Percentiles rank a stretch among this genome's conserved stretches.
phyloP scores from a whole-genome alignment of 2,113 vertebrate species.

The Apistogramma diplotaenia region DNA sequence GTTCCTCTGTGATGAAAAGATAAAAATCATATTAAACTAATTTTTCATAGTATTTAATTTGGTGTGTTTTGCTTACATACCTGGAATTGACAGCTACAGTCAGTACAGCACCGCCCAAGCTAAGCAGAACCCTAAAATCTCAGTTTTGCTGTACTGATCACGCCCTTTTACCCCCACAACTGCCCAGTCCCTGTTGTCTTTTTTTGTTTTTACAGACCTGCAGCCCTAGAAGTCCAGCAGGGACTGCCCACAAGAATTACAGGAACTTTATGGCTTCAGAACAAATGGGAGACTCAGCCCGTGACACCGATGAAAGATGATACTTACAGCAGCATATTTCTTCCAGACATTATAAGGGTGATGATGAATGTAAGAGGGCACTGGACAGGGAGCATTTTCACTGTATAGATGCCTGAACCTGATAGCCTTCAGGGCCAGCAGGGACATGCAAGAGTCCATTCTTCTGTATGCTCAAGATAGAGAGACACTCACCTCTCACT shows the following conservation, averaged over 20 bases:
- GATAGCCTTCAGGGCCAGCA: constrained; percentile 65
- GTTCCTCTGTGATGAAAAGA: neutral
- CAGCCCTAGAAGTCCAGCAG: constrained; percentile 20
- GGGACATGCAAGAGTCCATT: constrained; percentile 43
- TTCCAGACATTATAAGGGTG: constrained; percentile 68
- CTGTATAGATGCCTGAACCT: constrained; percentile 61
- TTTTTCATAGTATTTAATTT: neutral
- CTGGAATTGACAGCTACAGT: neutral
- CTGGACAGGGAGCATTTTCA: constrained; percentile 58
- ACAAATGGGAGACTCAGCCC: constrained; percentile 68
- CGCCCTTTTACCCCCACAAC: neutral
- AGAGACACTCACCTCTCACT: constrained; percentile 66
- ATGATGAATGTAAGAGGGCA: constrained; percentile 74
- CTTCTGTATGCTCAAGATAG: constrained; percentile 53
- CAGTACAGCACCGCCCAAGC: neutral
- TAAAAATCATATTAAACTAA: neutral
- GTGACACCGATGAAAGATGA: constrained; percentile 76
- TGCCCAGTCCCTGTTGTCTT: neutral
- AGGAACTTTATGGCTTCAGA: constrained; percentile 64
- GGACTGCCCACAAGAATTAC: constrained; percentile 57
- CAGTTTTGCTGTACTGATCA: neutral
- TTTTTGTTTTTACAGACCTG: constrained; percentile 39
- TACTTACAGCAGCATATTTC: constrained; percentile 71
- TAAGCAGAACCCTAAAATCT: neutral
- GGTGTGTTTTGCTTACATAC: neutral